phyloP scores from a whole-genome alignment of 2,113 vertebrate genomes.

The Symphodus melops region DNA sequence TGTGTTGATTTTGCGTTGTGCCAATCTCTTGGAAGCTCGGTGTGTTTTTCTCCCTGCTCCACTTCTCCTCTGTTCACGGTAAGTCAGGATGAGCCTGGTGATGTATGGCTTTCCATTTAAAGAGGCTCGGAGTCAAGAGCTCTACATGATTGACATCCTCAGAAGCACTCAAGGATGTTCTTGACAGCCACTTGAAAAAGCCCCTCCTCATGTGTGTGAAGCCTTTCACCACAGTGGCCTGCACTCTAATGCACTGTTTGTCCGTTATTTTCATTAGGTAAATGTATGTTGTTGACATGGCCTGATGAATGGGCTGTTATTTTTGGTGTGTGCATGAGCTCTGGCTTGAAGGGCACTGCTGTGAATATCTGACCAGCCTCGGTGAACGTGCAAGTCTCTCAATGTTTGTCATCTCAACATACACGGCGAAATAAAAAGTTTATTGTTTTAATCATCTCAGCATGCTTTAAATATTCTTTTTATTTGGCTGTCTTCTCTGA shows the following conservation, averaged over 20 bases:
- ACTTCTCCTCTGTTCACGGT: slow-evolving; percentile 28
- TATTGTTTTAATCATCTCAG: too few relatives aligned
- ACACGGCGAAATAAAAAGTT: too few relatives aligned
- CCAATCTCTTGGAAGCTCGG: background rate
- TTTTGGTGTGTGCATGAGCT: slow-evolving; percentile 44
- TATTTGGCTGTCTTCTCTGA: too few relatives aligned
- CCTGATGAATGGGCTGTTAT: slow-evolving; percentile 70
- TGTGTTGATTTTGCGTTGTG: background rate
- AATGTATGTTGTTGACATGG: slow-evolving; percentile 73
- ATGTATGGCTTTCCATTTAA: slow-evolving; percentile 56
- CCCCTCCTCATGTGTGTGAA: background rate
- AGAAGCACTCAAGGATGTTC: slow-evolving; percentile 66
- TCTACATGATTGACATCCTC: slow-evolving; percentile 63
- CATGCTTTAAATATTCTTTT: too few relatives aligned
- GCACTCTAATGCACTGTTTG: slow-evolving; percentile 55
- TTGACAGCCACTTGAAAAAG: slow-evolving; percentile 39
- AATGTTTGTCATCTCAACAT: background rate
- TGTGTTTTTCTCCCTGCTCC: slow-evolving; percentile 13
- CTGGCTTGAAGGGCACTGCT: slow-evolving; percentile 30
- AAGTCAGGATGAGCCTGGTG: slow-evolving; percentile 35
- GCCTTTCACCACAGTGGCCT: slow-evolving; percentile 15
- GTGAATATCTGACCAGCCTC: too few relatives aligned
- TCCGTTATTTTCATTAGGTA: slow-evolving; percentile 73
- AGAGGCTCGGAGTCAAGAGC: slow-evolving; percentile 26
- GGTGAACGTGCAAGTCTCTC: slow-evolving; percentile 12